A percentile compares a stretch with the other conserved stretches of the same genome.
These are phyloP conservation scores for Catocala nupta DNA, from an alignment of 2,888 invertebrate species.

Conservation along the genomic window DNA sequence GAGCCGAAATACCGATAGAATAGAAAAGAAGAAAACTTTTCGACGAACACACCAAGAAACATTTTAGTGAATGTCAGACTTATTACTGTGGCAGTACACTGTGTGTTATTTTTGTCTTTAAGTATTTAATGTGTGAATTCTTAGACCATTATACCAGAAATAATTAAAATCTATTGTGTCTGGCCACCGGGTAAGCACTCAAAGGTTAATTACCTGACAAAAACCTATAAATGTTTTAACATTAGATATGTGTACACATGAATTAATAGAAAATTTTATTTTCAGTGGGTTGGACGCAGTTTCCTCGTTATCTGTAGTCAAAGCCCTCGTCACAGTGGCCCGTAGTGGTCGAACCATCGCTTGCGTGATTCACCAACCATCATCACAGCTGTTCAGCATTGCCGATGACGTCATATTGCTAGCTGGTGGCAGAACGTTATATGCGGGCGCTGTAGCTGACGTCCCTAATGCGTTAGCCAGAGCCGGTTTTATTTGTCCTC, in stretches of 20 bases:
- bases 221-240: not conserved
- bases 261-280: not conserved
- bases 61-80: no score
- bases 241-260: not conserved
- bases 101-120: no score
- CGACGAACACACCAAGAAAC: no score
- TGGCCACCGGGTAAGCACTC: no score
- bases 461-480: constrained; percentile 87
- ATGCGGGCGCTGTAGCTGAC: constrained; percentile 88
- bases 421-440: constrained; percentile 90
- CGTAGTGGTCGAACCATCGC: constrained; percentile 90
- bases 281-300: constrained; percentile 88
- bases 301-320: constrained; percentile 90
- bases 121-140: no score
- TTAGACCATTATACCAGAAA: no score
- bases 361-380: constrained; percentile 94
- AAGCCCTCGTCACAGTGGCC: constrained; percentile 88
- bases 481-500: constrained; percentile 90
- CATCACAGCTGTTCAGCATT: constrained; percentile 90
- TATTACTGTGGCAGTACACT: no score
- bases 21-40: no score
- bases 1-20: no score
- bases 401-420: constrained; percentile 92
- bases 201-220: no score
- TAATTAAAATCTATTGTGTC: no score